Evolutionary conservation across 2,113 vertebrate genomes (phyloP).

Genomic region (Procapra przewalskii): DNA sequence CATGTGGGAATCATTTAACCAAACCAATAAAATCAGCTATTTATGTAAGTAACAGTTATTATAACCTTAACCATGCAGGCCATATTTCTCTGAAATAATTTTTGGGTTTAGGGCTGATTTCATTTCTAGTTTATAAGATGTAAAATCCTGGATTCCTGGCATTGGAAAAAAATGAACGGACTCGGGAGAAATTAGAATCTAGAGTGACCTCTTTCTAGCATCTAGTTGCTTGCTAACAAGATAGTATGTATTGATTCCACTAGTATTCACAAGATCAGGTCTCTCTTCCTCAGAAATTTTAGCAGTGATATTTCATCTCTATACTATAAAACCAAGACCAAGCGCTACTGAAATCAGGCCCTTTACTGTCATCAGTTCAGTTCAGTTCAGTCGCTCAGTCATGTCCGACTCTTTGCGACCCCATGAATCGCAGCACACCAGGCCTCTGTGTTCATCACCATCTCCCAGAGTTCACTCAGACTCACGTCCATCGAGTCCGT

Average conservation of each 20-base stretch:
- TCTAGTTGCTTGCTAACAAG: background rate
- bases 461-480: no score
- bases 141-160: background rate
- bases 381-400: no score
- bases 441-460: no score
- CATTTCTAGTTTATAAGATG: conserved; percentile 5
- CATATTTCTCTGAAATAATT: conserved; percentile 42
- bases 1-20: conserved; percentile 46
- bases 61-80: conserved; percentile 26
- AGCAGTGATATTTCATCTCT: background rate
- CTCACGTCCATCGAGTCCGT: no score
- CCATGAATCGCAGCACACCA: no score
- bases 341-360: background rate
- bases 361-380: background rate
- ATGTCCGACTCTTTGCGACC: no score
- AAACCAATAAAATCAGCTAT: conserved; percentile 63
- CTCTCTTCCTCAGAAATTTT: background rate
- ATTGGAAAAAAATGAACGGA: background rate
- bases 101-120: conserved; percentile 35
- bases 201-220: background rate
- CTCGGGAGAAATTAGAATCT: background rate
- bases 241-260: background rate
- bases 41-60: conserved; percentile 56
- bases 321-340: background rate
- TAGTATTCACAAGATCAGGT: background rate